Evolutionary conservation across 2,888 invertebrate genomes (phyloP).

Genomic region (Patella caerulea): DNA sequence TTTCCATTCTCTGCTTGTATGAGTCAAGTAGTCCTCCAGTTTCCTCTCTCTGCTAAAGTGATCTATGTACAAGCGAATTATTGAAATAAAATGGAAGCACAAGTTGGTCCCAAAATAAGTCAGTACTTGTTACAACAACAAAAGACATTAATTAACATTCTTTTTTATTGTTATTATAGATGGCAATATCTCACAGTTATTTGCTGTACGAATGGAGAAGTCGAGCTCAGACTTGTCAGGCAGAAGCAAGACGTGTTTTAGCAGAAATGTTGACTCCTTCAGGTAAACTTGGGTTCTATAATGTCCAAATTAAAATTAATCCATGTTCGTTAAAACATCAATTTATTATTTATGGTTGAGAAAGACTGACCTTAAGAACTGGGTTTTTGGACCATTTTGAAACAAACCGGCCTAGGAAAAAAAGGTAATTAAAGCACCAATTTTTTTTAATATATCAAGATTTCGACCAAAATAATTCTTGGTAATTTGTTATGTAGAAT

Average conservation of each 20-base stretch:
- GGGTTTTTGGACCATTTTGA: too few species aligned
- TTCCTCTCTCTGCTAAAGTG: too few species aligned
- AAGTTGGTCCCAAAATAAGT: too few species aligned
- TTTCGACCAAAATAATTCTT: too few species aligned
- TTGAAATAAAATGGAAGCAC: too few species aligned
- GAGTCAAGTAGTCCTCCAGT: too few species aligned
- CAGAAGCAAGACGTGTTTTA: constrained; percentile 64
- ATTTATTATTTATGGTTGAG: neutral
- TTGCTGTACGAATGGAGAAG: constrained; percentile 60
- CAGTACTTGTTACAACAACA: too few species aligned
- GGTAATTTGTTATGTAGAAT: too few species aligned
- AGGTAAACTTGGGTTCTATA: constrained; percentile 41
- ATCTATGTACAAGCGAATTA: too few species aligned
- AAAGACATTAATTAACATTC: too few species aligned
- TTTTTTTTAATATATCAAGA: neutral
- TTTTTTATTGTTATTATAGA: constrained; percentile 36
- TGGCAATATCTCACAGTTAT: constrained; percentile 52
- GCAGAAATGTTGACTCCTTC: constrained; percentile 70
- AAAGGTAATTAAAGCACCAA: neutral
- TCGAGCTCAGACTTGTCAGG: constrained; percentile 59
- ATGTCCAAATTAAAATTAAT: neutral
- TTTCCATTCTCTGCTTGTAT: too few species aligned
- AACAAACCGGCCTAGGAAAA: neutral
- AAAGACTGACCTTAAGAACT: too few species aligned
- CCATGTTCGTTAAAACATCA: neutral